Percentiles rank a stretch among this genome's conserved stretches.
Conservation (phyloP, 2,888 invertebrate species). For the Hecatera dysodea region DNA sequence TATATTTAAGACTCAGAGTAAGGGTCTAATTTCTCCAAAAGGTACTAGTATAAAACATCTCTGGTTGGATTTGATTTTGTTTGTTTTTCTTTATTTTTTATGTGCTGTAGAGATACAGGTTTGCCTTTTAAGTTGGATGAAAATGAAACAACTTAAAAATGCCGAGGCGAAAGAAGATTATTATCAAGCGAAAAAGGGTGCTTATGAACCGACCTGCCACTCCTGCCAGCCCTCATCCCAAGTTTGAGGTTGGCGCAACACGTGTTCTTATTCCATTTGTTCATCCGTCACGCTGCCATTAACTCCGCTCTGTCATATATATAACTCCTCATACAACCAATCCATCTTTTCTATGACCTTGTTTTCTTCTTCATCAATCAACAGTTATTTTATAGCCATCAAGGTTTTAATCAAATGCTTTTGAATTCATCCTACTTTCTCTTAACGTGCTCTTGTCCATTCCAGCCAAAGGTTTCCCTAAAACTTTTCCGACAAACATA, state of each 20-base stretch:
- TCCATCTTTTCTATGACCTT: background rate
- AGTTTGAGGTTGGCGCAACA: background rate
- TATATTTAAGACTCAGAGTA: no score
- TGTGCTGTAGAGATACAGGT: constrained; percentile 41
- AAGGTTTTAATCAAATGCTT: background rate
- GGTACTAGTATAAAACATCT: background rate
- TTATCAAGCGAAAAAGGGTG: constrained; percentile 71
- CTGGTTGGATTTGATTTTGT: background rate
- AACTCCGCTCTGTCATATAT: background rate
- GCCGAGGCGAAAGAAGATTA: constrained; percentile 72
- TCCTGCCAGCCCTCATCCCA: background rate
- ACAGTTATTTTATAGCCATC: background rate
- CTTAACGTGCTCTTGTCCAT: background rate
- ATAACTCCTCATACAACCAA: no score
- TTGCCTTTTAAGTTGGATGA: constrained; percentile 44
- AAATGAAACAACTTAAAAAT: constrained; percentile 68
- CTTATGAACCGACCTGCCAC: constrained; percentile 15
- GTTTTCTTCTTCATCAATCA: background rate
- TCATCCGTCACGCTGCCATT: background rate
- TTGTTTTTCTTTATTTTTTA: constrained; percentile 22
- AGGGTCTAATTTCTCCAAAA: no score
- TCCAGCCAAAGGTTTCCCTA: background rate
- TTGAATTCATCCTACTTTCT: background rate
- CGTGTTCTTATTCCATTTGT: background rate
- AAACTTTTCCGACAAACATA: background rate